Base-by-base conservation (phyloP, 2,113 vertebrate species). In the Zosterops borbonicus region DNA sequence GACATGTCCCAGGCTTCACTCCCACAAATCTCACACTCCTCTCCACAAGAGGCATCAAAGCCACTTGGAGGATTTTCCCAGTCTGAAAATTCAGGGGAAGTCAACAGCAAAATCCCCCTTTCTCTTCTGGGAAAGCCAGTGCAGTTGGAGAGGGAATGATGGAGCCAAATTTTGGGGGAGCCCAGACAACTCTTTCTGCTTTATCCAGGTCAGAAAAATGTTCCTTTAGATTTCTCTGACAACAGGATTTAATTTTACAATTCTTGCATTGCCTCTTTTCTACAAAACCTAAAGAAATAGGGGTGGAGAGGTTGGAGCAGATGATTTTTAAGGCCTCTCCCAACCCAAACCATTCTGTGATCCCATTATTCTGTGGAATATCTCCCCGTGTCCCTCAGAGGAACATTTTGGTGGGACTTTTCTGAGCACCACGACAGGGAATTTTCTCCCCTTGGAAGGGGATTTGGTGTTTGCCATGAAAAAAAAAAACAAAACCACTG, bases 1-100 rank as follows among this genome's bases (percentile, higher is more conserved):
- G 13, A 21, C 9, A 2, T 2, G 6, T 56, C 52, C 52, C 46
- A 4, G 0, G 14, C 6, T 63, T 70, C 33, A 24, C 1, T 0
- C 9, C 29, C 47, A 22, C 33, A 35, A 31, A 58, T 5, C 31
- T 8, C n/a, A 8, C 19, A 12, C 5, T 31, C 11, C 5, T 29
- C 41, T 73, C 37, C 49, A 21, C 14, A 44, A 50, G 16, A 80
- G 28, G 8, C 27, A 44, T 14, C 3, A 3, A 71, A 79, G 33
- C 2, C 46, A 7, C 29, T 17, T 37, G 28, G 42, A 63, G 28
- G 9, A 27, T 41, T 29, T 76, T 56, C n/a, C 37, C 50, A 69
- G 27, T 3, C 16, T 50, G 12, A 84, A 78, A 1, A 4, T 29
- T 5, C 2, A 3, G 7, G 13, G 16, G 21, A 75, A 78, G 9